phyloP scores from a whole-genome alignment of 2,888 invertebrate species.

The Agonum fuliginosum region DNA sequence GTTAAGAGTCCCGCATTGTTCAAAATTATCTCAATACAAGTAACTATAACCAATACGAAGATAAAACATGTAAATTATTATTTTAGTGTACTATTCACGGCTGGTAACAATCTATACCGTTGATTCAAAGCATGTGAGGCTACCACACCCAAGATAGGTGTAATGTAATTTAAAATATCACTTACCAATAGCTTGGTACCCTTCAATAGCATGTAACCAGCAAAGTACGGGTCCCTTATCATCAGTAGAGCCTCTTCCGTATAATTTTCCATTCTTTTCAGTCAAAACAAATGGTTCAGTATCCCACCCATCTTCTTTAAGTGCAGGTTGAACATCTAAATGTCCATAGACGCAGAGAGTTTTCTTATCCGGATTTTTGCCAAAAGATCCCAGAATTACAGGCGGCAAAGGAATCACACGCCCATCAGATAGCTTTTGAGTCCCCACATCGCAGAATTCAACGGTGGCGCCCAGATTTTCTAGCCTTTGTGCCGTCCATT shows the following conservation, averaged over 20 bases:
- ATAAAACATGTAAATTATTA: too few species aligned
- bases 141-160: not conserved
- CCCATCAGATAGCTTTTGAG: constrained; percentile 83
- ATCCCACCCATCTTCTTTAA: constrained; percentile 91
- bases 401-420: constrained; percentile 87
- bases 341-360: constrained; percentile 97
- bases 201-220: constrained; percentile 96
- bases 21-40: too few species aligned
- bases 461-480: constrained; percentile 82
- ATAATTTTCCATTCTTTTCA: constrained; percentile 91
- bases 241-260: constrained; percentile 91
- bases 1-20: too few species aligned
- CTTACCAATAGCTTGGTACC: constrained; percentile 81
- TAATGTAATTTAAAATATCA: not conserved
- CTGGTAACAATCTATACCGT: too few species aligned
- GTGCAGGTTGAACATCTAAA: constrained; percentile 97
- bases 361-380: constrained; percentile 89
- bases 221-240: constrained; percentile 96
- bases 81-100: too few species aligned
- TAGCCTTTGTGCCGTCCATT: constrained; percentile 85
- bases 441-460: constrained; percentile 85
- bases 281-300: constrained; percentile 94
- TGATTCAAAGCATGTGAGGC: not conserved
- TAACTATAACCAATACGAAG: too few species aligned
- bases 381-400: constrained; percentile 86